phyloP scores from a whole-genome alignment of 2,113 vertebrate genomes.

The Lonchura striata region DNA sequence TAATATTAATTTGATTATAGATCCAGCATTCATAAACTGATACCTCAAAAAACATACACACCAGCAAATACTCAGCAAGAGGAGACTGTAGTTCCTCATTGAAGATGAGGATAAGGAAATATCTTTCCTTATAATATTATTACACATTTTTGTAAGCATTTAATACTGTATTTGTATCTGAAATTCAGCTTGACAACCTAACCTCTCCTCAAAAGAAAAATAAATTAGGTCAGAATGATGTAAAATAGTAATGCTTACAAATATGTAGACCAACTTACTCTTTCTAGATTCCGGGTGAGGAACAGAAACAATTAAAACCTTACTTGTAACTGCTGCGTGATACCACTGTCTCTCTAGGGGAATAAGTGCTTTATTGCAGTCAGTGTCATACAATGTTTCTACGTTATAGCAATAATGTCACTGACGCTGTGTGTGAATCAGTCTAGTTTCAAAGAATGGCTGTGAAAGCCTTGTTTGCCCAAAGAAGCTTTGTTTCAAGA shows the following conservation, averaged over 20 bases:
- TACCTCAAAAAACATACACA: background rate
- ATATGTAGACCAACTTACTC: background rate
- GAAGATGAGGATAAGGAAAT: background rate
- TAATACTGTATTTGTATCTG: background rate
- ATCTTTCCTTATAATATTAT: too few species aligned
- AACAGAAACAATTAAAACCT: background rate
- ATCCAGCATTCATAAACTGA: background rate
- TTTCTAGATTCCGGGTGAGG: background rate
- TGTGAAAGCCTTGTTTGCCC: background rate
- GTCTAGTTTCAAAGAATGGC: background rate
- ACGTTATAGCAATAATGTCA: background rate
- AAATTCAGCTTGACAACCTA: background rate
- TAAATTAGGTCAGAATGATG: background rate
- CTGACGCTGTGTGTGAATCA: background rate
- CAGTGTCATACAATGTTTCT: background rate
- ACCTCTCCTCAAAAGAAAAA: background rate
- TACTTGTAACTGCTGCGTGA: background rate
- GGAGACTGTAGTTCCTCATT: accelerated
- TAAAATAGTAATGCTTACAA: background rate
- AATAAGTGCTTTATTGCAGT: background rate
- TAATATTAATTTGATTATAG: background rate
- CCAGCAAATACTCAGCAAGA: background rate
- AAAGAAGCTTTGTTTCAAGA: background rate
- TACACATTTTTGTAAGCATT: background rate
- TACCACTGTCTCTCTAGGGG: too few species aligned